phyloP scores from a whole-genome alignment of 2,797 vertebrate genomes.

The Brotula barbata region DNA sequence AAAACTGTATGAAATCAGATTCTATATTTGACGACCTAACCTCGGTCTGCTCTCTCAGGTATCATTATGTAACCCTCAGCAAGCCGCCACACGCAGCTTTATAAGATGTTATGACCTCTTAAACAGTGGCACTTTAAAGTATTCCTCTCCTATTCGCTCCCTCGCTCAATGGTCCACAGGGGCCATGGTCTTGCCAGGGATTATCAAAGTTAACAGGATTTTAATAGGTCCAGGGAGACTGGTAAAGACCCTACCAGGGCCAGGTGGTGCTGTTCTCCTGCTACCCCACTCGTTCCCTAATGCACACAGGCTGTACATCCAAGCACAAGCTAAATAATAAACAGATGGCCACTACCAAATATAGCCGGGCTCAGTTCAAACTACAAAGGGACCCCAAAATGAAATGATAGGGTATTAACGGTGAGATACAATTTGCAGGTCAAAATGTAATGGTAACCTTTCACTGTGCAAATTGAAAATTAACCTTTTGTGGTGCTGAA shows the following conservation, averaged over 20 bases:
- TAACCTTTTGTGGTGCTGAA: constrained; percentile 79
- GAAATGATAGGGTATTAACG: constrained; percentile 84
- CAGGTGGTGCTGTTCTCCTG: constrained; percentile 67
- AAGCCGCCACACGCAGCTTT: constrained; percentile 55
- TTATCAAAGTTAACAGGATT: constrained; percentile 80
- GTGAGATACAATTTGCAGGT: constrained; percentile 87
- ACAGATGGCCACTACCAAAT: constrained; percentile 86
- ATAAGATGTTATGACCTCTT: constrained; percentile 71
- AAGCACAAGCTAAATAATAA: constrained; percentile 84
- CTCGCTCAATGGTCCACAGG: constrained; percentile 66
- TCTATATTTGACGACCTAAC: constrained; percentile 24
- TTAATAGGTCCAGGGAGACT: constrained; percentile 77
- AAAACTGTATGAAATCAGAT: constrained; percentile 43
- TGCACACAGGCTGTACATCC: constrained; percentile 78
- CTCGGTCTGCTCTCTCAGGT: constrained; percentile 48
- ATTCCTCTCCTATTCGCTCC: constrained; percentile 52
- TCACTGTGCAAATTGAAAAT: constrained; percentile 87
- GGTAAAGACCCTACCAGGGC: constrained; percentile 68
- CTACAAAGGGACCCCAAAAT: constrained; percentile 79
- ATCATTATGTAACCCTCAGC: constrained; percentile 44
- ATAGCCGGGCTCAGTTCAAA: constrained; percentile 77
- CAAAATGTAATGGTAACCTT: constrained; percentile 85
- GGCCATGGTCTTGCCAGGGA: constrained; percentile 70
- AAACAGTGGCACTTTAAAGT: constrained; percentile 73
- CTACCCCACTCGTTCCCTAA: constrained; percentile 65